phyloP scores from a whole-genome alignment of 2,113 vertebrate species.

The Tylochromis polylepis region DNA sequence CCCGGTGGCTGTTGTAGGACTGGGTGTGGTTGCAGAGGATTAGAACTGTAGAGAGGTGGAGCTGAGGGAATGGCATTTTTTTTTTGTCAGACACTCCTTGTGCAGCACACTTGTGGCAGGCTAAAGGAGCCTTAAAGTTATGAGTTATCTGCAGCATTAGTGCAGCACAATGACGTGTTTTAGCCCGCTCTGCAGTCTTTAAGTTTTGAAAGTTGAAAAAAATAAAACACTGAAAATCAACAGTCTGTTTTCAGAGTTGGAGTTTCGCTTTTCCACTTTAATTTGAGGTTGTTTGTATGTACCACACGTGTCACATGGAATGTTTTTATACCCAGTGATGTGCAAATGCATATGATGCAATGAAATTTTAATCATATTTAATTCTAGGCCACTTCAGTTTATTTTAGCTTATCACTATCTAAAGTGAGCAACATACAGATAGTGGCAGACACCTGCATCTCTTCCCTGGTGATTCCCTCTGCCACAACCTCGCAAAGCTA shows the following conservation, averaged over 20 bases:
- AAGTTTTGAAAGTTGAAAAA: background rate
- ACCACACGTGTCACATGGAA: no score
- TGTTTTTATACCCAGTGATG: no score
- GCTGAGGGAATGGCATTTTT: background rate
- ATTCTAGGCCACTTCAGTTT: background rate
- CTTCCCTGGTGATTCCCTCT: background rate
- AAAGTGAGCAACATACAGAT: background rate
- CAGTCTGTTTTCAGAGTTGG: no score
- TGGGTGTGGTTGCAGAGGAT: constrained; percentile 33
- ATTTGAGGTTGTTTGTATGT: background rate
- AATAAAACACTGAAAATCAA: background rate
- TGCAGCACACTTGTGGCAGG: background rate
- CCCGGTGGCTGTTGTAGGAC: background rate
- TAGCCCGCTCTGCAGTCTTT: background rate
- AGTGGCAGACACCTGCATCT: background rate
- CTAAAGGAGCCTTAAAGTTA: background rate
- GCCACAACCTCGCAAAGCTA: background rate
- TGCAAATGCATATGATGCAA: no score
- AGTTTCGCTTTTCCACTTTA: background rate
- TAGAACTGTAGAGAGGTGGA: background rate
- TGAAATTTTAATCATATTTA: no score
- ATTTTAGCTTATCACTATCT: background rate
- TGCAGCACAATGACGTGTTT: background rate
- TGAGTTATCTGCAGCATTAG: background rate
- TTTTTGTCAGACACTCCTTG: background rate